Conservation (phyloP, 2,113 vertebrate genomes). For the Hyperoodon ampullatus region DNA sequence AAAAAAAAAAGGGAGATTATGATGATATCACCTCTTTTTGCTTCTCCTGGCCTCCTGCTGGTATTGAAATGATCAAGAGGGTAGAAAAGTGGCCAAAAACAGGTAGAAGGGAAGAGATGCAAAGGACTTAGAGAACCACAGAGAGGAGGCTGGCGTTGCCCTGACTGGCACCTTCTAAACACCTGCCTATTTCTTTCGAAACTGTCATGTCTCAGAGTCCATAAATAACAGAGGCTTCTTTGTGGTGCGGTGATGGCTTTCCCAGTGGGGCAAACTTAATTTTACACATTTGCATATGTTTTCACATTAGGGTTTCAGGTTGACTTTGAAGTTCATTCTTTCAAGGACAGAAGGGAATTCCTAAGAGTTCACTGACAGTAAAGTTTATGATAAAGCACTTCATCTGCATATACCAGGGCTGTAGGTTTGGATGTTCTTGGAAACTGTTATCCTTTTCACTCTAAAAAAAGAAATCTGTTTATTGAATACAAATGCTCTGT, state of each 20-base stretch:
- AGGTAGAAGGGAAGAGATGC: not conserved
- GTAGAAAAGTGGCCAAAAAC: not conserved
- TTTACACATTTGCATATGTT: conserved; percentile 13
- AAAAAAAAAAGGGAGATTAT: not conserved
- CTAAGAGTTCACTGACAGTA: not conserved
- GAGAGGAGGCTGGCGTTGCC: accelerated
- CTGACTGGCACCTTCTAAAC: not conserved
- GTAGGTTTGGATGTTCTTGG: not conserved
- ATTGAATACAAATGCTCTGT: not conserved
- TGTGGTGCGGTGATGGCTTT: not conserved
- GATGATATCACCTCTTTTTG: not conserved
- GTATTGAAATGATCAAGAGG: conserved; percentile 1
- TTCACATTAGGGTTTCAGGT: conserved; percentile 45
- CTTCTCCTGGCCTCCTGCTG: not conserved
- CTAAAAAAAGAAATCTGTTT: not conserved
- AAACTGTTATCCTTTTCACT: not conserved
- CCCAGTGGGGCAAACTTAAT: not conserved
- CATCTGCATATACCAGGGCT: not conserved
- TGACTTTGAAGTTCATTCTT: conserved; percentile 40
- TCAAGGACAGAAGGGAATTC: conserved; percentile 52
- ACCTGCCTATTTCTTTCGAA: not conserved
- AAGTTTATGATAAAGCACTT: not conserved
- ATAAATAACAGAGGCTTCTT: not conserved
- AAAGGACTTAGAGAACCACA: not conserved
- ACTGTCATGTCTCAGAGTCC: not conserved